These are phyloP conservation scores for Athalia circularis DNA, from an alignment of 2,888 invertebrate genomes.

Conservation along the genomic window DNA sequence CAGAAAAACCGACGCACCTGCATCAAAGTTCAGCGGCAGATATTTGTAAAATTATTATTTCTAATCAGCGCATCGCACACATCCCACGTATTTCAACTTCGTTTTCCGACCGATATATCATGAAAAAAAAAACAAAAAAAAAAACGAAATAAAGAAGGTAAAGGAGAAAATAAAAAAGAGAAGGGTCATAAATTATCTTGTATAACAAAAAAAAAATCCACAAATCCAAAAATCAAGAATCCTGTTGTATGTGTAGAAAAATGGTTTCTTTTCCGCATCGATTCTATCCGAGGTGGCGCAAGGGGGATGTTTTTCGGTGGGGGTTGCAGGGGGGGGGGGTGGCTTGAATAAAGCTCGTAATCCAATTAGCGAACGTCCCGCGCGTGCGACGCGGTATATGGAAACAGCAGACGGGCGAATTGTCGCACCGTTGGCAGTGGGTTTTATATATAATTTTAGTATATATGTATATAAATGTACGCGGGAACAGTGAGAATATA, in stretches of 20 bases:
- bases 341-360: slow-evolving; percentile 29
- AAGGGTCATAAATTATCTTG: background rate
- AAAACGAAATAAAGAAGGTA: background rate
- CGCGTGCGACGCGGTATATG: background rate
- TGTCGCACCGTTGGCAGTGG: slow-evolving; percentile 4
- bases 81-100: background rate
- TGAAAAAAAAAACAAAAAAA: background rate
- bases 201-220: background rate
- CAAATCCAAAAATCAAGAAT: background rate
- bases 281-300: background rate
- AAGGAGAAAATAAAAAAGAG: background rate
- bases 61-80: background rate
- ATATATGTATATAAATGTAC: no score
- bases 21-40: no score
- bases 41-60: background rate
- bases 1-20: no score
- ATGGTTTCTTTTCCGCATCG: slow-evolving; percentile 32
- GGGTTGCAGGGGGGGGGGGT: background rate
- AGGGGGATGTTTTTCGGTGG: no score
- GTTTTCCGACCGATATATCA: background rate
- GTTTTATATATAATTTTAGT: background rate
- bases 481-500: background rate
- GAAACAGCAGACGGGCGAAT: slow-evolving; percentile 17
- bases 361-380: slow-evolving; percentile 29
- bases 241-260: background rate